Evolutionary conservation across 2,797 vertebrate species (phyloP).

Genomic region (Microchirus variegatus): DNA sequence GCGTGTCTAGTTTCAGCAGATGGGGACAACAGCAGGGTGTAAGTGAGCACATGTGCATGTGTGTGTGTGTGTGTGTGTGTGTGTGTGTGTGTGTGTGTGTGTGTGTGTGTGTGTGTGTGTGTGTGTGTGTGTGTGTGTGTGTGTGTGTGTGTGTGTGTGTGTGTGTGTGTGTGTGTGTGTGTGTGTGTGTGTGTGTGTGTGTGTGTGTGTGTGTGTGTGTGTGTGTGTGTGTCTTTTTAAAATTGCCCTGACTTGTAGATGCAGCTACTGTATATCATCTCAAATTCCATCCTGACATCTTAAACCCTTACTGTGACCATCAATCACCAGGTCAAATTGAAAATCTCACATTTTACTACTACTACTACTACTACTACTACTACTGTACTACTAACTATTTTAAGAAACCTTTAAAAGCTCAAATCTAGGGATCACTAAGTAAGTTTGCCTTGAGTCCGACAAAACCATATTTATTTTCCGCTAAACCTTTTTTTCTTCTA

Average conservation of each 20-base stretch:
- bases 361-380: too few relatives aligned
- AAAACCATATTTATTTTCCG: too few relatives aligned
- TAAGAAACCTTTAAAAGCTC: too few relatives aligned
- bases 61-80: too few relatives aligned
- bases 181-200: too few relatives aligned
- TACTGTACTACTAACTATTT: too few relatives aligned
- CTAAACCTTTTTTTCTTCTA: too few relatives aligned
- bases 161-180: neutral
- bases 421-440: too few relatives aligned
- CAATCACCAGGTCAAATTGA: too few relatives aligned
- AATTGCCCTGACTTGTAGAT: conserved; percentile 22
- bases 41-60: neutral
- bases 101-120: conserved; percentile 14
- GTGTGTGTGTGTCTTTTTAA: conserved; percentile 19
- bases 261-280: conserved; percentile 20
- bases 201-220: conserved; percentile 6
- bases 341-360: too few relatives aligned
- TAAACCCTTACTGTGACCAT: conserved; percentile 5
- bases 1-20: conserved; percentile 2
- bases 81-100: neutral
- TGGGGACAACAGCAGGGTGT: too few relatives aligned
- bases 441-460: too few relatives aligned
- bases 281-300: conserved; percentile 16
- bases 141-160: neutral
- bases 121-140: conserved; percentile 3